Evolutionary conservation across 2,797 vertebrate species (phyloP), one percentile per base, ranked within the genome.

Genomic region (Distichodus sexfasciatus): DNA sequence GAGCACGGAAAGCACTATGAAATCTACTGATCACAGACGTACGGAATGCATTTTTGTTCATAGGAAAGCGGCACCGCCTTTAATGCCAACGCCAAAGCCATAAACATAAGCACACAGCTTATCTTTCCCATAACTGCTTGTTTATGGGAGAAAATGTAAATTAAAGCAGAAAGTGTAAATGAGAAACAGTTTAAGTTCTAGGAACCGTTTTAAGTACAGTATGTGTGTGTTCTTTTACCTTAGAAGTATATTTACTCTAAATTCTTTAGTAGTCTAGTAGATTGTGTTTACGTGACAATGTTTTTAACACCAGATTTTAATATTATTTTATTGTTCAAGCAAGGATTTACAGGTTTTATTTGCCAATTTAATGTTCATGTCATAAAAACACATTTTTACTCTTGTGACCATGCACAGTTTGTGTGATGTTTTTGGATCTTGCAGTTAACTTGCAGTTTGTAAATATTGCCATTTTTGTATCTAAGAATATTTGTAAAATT

Each of bases 401-500:
- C n/a, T n/a, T n/a, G n/a, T 15, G 48, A 12, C 12, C 6, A 15
- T 23, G 29, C 48, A 8, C 28, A 57, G 17, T 14, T 54, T 8
- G 15, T 54, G 29, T 17, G 3, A 29, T 72, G 66, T 70, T 74
- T 46, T 5, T 28, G 11, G 23, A 35, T 35, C 10, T 35, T 35
- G 10, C 31, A 4, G 10, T 4, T 35, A 4, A 10, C 10, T 35
- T 35, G 31, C 31, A 6, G 4, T 69, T 58, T 85, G 78, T 85
- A 85, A 75, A 83, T 86, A 81, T 12, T 38, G 71, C 15, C 33
- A 66, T 67, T 70, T 81, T 78, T 80, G 84, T 87, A 28, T 84
- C 79, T 73, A 71, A 75, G 31, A 61, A 40, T 83, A 79, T 87
- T 86, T 88, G 82, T 79, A 85, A 85, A 88, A 69, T 9, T 1